Evolutionary conservation across 2,113 vertebrate species (phyloP).

Genomic region (Poecile atricapillus): DNA sequence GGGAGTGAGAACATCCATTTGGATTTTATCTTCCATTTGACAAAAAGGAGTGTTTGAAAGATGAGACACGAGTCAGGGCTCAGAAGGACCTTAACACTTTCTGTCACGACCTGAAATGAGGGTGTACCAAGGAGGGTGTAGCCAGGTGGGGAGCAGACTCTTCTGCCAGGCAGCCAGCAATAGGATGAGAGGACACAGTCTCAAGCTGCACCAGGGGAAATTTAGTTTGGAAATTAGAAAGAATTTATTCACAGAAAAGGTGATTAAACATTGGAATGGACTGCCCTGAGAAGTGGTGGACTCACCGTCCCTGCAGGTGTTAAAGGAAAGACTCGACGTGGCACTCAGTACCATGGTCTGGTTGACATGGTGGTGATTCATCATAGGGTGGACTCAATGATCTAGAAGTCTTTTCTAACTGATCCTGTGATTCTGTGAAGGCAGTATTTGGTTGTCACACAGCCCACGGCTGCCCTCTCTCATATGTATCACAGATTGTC

Average conservation of each 20-base stretch:
- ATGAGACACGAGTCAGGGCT: background rate
- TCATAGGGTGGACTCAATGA: fast-evolving
- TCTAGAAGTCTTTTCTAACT: background rate
- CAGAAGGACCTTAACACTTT: background rate
- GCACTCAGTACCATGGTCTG: background rate
- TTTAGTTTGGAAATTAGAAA: background rate
- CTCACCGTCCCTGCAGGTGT: fast-evolving
- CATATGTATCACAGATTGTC: fast-evolving
- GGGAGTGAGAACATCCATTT: background rate
- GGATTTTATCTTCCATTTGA: background rate
- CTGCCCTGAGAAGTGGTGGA: background rate
- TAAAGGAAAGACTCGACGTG: background rate
- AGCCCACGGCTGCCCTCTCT: background rate
- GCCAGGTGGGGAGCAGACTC: background rate
- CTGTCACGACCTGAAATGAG: background rate
- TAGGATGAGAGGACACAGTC: background rate
- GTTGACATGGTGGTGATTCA: background rate
- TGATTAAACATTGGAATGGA: background rate
- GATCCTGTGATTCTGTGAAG: background rate
- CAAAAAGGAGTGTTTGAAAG: background rate
- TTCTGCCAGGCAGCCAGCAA: background rate
- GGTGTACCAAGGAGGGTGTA: background rate
- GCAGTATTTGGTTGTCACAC: background rate
- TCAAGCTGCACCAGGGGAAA: background rate
- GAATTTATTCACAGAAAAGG: background rate